Evolutionary conservation across 2,797 vertebrate species (phyloP).

Genomic region (Rhinichthys osculus): DNA sequence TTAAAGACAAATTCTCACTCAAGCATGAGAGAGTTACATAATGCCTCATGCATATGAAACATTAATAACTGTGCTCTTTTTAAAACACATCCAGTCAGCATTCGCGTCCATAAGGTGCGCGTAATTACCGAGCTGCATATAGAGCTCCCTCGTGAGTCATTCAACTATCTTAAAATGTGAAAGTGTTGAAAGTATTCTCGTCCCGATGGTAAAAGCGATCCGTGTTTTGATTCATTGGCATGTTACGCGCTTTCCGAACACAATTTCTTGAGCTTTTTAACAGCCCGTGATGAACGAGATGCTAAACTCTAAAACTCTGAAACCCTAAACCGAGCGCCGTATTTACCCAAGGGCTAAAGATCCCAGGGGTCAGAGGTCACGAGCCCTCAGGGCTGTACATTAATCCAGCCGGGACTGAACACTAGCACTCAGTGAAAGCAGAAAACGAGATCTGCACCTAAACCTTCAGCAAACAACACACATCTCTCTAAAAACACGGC

Average conservation of each 20-base stretch:
- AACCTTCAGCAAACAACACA: slow-evolving; percentile 60
- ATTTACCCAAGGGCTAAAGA: slow-evolving; percentile 80
- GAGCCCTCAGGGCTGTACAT: slow-evolving; percentile 63
- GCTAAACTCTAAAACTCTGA: slow-evolving; percentile 71
- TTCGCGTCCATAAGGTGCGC: not conserved
- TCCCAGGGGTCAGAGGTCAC: slow-evolving; percentile 72
- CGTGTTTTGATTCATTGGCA: slow-evolving; percentile 30
- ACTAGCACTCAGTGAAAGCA: slow-evolving; percentile 12
- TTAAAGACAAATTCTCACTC: not conserved
- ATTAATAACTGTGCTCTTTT: slow-evolving; percentile 26
- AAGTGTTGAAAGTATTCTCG: slow-evolving; percentile 37
- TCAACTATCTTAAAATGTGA: slow-evolving; percentile 34
- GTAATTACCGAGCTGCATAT: not conserved
- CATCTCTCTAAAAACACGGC: slow-evolving; percentile 62
- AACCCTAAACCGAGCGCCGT: slow-evolving; percentile 76
- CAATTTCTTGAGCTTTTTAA: slow-evolving; percentile 70
- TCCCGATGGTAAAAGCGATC: slow-evolving; percentile 1
- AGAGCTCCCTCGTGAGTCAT: slow-evolving; percentile 17
- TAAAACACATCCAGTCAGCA: slow-evolving; percentile 17
- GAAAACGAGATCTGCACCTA: slow-evolving; percentile 33
- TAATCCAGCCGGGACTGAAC: slow-evolving; percentile 38
- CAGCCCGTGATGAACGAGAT: slow-evolving; percentile 80
- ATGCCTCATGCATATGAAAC: slow-evolving; percentile 11
- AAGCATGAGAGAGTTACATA: not conserved
- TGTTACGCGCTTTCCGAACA: slow-evolving; percentile 46